phyloP scores from a whole-genome alignment of 2,797 vertebrate genomes.

The Brachyrhaphis roseni region DNA sequence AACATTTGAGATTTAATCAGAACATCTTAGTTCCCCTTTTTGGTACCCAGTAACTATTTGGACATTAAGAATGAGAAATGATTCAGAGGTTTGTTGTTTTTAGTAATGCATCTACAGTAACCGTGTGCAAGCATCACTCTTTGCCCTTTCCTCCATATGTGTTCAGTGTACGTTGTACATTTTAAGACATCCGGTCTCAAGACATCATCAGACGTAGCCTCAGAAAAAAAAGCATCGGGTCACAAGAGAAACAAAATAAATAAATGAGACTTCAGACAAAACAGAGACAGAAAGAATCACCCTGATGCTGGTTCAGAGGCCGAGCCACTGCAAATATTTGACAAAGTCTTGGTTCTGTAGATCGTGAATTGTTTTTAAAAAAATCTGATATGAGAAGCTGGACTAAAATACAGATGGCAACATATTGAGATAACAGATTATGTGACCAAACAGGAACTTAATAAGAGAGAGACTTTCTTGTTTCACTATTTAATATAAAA shows the following conservation, averaged over 20 bases:
- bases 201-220: not conserved
- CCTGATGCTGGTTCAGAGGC: not conserved
- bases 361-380: not conserved
- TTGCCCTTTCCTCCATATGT: constrained; percentile 51
- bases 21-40: constrained; percentile 32
- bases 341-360: not conserved
- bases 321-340: not conserved
- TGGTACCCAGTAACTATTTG: constrained; percentile 38
- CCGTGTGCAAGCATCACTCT: constrained; percentile 45
- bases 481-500: not conserved
- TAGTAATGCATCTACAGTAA: constrained; percentile 34
- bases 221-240: not conserved
- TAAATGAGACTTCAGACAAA: not conserved
- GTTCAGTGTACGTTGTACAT: constrained; percentile 37
- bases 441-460: not conserved
- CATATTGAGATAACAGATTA: not conserved
- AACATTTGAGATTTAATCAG: constrained; percentile 16
- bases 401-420: not conserved
- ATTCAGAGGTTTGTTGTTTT: constrained; percentile 6
- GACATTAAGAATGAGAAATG: constrained; percentile 6
- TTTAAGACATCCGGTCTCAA: constrained; percentile 1
- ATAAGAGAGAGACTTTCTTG: not conserved
- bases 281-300: not conserved
- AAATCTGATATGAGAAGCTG: not conserved
- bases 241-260: not conserved